Evolutionary conservation across 2,797 vertebrate genomes (phyloP), one percentile per base, ranked within the genome.

Genomic region (Danio albolineatus): DNA sequence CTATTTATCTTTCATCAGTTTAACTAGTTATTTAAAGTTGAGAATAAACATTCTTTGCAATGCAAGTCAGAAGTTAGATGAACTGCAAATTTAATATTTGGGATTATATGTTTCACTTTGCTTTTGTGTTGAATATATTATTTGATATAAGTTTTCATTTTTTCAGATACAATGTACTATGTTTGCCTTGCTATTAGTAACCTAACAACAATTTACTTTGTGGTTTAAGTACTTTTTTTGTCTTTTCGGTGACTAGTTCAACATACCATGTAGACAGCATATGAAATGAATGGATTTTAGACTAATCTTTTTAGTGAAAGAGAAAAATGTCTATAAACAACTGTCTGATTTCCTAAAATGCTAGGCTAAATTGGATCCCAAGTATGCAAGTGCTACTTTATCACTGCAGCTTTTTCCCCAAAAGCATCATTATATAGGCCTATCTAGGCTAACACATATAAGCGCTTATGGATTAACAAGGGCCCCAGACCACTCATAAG

Each of bases 401-500:
- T 67, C 51, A 59, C 53, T n/a, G 21, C 10, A 1, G 41, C 1
- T 16, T 46, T 17, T 46, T 66, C 39, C 64, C 75, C 21, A 67
- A 57, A 59, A 48, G 53, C n/a, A 12, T 77, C 12, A 4, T 59
- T 67, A 67, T 39, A 16, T 28, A 28, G 28, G 28, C 28, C 28
- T 41, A 53, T n/a, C 19, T 66, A 46, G 43, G 10, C 7, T 53
- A 28, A 28, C 28, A 28, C 28, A 53, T 66, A 66, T 21, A 56
- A 66, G 57, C 1, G 16, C 7, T 48, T 0, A 0, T 39, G 64
- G 41, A 77, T 77, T 67, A 77, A 77, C 41, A 56, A 67, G 62
- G 44, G 39, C 10, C 64, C 51, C 64, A 59, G 62, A 77, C 10
- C 53, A 59, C 75, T 77, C 8, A n/a, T 67, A 38, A 77, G 64